phyloP scores from a whole-genome alignment of 2,888 invertebrate genomes.

The Cataglyphis albicans region DNA sequence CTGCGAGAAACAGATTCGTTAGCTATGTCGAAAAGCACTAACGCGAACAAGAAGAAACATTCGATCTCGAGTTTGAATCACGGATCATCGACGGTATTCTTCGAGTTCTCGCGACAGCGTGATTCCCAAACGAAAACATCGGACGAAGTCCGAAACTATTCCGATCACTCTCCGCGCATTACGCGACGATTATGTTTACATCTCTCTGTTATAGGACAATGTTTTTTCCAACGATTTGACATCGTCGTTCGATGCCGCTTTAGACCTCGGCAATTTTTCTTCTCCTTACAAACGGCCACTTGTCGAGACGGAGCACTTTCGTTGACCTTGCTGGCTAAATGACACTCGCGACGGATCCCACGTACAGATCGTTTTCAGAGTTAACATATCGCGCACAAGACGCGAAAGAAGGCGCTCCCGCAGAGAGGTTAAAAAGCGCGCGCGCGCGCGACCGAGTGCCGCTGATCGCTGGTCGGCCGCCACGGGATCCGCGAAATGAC shows the following conservation, averaged over 20 bases:
- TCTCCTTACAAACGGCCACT: neutral
- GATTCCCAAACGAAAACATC: constrained; percentile 45
- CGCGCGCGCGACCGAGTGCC: constrained; percentile 6
- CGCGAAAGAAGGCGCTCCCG: neutral
- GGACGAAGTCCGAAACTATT: constrained; percentile 17
- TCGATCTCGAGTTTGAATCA: constrained; percentile 13
- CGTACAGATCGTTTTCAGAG: constrained; percentile 5
- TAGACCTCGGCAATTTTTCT: neutral
- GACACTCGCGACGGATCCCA: constrained; percentile 42
- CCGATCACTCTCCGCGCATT: neutral
- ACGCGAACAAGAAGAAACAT: neutral
- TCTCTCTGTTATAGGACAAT: neutral
- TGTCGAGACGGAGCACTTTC: constrained; percentile 2
- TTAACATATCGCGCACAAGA: neutral
- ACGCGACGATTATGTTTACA: neutral
- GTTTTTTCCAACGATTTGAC: neutral
- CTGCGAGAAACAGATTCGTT: neutral
- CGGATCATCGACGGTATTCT: constrained; percentile 18
- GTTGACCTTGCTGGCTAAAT: neutral
- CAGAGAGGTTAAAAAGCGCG: neutral
- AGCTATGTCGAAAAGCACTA: neutral
- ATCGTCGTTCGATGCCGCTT: neutral
- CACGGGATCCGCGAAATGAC: constrained; percentile 54
- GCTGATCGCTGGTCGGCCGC: constrained; percentile 28
- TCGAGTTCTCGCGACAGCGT: constrained; percentile 19